Evolutionary conservation across 2,113 vertebrate genomes (phyloP).

Genomic region (Sceloporus tristichus): DNA sequence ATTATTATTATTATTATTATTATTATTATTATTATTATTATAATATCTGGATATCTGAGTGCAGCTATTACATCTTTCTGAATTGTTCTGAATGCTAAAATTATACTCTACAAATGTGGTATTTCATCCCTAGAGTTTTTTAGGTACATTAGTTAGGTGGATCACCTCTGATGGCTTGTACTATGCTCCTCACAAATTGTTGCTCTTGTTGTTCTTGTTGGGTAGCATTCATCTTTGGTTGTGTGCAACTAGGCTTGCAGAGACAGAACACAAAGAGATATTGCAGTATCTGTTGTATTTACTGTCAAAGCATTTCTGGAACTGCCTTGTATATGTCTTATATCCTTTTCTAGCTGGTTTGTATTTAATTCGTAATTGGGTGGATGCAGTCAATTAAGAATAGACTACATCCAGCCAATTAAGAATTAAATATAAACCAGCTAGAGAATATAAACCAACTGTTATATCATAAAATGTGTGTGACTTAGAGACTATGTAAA

Average conservation of each 20-base stretch:
- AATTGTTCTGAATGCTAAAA: not conserved
- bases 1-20: too few relatives aligned
- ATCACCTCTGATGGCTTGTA: not conserved
- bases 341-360: not conserved
- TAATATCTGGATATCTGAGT: not conserved
- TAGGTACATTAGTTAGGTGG: too few relatives aligned
- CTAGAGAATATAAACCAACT: too few relatives aligned
- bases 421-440: too few relatives aligned
- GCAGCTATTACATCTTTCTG: not conserved
- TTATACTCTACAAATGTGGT: not conserved
- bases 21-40: too few relatives aligned
- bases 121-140: too few relatives aligned
- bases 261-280: not conserved
- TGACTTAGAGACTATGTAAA: not conserved
- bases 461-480: not conserved
- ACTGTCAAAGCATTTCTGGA: rapidly evolving
- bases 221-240: too few relatives aligned
- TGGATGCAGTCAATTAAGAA: not conserved
- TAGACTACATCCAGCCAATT: too few relatives aligned
- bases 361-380: not conserved
- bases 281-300: not conserved
- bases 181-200: not conserved
- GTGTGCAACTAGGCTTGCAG: not conserved
- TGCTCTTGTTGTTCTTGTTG: not conserved
- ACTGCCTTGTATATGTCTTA: not conserved